phyloP scores from a whole-genome alignment of 2,888 invertebrate species.

The Venustoraphidia nigricollis region DNA sequence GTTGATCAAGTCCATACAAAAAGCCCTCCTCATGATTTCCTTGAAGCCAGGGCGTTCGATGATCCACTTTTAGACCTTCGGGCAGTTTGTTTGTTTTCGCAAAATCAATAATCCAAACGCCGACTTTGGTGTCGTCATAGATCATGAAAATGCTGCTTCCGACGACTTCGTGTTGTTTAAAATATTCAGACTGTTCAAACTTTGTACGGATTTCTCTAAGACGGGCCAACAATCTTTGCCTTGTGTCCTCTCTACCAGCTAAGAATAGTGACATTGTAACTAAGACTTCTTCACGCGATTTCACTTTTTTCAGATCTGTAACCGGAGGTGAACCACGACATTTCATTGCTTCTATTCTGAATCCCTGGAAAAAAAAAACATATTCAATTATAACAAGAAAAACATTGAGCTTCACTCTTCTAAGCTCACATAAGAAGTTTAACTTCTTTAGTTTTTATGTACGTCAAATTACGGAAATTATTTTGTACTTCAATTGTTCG shows the following conservation, averaged over 20 bases:
- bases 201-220: conserved; percentile 60
- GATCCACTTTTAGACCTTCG: conserved; percentile 51
- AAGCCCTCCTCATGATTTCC: conserved; percentile 98
- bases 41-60: conserved; percentile 68
- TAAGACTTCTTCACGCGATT: conserved; percentile 57
- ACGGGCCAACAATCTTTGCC: conserved; percentile 52
- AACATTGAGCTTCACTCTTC: too few relatives aligned
- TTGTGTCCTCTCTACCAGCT: conserved; percentile 44
- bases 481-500: too few relatives aligned
- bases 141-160: conserved; percentile 90
- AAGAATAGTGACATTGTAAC: conserved; percentile 63
- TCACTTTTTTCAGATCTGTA: conserved; percentile 78
- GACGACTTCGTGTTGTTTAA: conserved; percentile 79
- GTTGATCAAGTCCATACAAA: conserved; percentile 79
- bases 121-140: conserved; percentile 74
- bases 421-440: too few relatives aligned
- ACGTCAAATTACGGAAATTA: too few relatives aligned
- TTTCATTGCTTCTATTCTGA: conserved; percentile 91
- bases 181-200: conserved; percentile 73
- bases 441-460: too few relatives aligned
- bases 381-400: too few relatives aligned
- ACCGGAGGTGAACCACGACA: conserved; percentile 67
- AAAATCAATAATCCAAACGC: conserved; percentile 95
- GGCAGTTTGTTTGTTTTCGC: conserved; percentile 77
- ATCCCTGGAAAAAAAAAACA: conserved; percentile 44